A percentile compares a stretch with the other conserved stretches of the same genome.
phyloP scores from a whole-genome alignment of 2,888 invertebrate genomes.

The Helleia helle region DNA sequence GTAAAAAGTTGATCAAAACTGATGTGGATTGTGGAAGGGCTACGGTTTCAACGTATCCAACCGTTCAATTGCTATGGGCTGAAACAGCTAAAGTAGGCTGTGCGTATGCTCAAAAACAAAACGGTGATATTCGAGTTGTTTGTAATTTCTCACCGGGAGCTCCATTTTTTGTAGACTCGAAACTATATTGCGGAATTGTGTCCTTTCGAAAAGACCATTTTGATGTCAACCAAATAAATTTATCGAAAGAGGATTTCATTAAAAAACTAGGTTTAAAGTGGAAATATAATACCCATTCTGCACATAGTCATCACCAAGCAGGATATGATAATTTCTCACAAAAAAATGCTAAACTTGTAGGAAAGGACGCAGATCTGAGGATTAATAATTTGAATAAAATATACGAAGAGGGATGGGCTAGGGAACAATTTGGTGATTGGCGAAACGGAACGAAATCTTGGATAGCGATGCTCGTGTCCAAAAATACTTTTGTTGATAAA shows the following conservation, averaged over 20 bases:
- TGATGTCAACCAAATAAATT: constrained; percentile 23
- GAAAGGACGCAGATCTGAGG: no score
- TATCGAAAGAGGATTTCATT: constrained; percentile 19
- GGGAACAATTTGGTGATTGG: constrained; percentile 23
- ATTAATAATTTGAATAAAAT: constrained; percentile 35
- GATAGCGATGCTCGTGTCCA: constrained; percentile 44
- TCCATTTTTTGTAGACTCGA: constrained; percentile 39
- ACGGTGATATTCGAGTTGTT: constrained; percentile 47
- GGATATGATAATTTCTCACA: no score
- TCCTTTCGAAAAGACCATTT: constrained; percentile 27
- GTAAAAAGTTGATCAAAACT: constrained; percentile 30
- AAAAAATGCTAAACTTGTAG: no score
- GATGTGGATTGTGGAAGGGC: constrained; percentile 51
- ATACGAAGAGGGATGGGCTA: constrained; percentile 34
- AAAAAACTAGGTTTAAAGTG: not conserved
- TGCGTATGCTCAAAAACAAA: constrained; percentile 37
- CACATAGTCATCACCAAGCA: no score
- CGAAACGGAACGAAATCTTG: constrained; percentile 40
- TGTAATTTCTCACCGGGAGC: constrained; percentile 61
- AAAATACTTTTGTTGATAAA: constrained; percentile 41
- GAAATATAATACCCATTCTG: not conserved
- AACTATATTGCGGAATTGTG: constrained; percentile 50
- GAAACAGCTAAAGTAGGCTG: constrained; percentile 55
- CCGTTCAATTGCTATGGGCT: constrained; percentile 56
- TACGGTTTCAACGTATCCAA: constrained; percentile 36